Percentiles rank a stretch among this genome's conserved stretches.
These are phyloP conservation scores for Phalloptychus januarius DNA, from an alignment of 2,797 vertebrate species.

Conservation along the genomic window DNA sequence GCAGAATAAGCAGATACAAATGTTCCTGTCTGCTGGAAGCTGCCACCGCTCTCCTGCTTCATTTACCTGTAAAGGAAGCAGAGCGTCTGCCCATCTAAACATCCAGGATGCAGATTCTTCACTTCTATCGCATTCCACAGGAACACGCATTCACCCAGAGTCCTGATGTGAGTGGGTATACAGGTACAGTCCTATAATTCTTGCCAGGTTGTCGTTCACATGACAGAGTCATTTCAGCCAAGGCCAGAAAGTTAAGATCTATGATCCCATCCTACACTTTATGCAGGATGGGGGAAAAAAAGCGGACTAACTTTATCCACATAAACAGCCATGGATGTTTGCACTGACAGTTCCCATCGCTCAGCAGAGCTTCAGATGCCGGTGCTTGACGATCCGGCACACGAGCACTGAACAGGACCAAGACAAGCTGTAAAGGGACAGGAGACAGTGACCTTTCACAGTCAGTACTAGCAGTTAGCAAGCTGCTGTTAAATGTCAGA, in stretches of 20 bases:
- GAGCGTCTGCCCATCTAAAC: neutral
- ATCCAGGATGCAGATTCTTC: neutral
- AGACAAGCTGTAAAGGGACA: conserved; percentile 9
- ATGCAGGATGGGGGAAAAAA: neutral
- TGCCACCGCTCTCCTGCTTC: neutral
- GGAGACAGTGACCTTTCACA: neutral
- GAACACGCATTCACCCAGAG: neutral
- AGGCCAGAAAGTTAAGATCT: conserved; percentile 12
- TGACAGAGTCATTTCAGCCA: conserved; percentile 31
- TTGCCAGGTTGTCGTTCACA: neutral
- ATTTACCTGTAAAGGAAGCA: neutral
- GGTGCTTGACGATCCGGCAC: conserved; percentile 16
- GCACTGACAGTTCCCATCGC: neutral
- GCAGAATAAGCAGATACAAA: neutral
- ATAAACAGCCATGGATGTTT: neutral
- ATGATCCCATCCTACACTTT: conserved; percentile 11
- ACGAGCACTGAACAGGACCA: conserved; percentile 11
- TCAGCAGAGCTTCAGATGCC: conserved; percentile 9
- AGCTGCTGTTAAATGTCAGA: neutral
- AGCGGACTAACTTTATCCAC: neutral
- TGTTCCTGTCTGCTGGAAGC: neutral
- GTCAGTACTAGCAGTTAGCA: neutral
- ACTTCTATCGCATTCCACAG: neutral
- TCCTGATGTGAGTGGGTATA: neutral
- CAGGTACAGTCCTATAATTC: neutral